phyloP scores from a whole-genome alignment of 2,888 invertebrate genomes.

The Apodemia hepburni region DNA sequence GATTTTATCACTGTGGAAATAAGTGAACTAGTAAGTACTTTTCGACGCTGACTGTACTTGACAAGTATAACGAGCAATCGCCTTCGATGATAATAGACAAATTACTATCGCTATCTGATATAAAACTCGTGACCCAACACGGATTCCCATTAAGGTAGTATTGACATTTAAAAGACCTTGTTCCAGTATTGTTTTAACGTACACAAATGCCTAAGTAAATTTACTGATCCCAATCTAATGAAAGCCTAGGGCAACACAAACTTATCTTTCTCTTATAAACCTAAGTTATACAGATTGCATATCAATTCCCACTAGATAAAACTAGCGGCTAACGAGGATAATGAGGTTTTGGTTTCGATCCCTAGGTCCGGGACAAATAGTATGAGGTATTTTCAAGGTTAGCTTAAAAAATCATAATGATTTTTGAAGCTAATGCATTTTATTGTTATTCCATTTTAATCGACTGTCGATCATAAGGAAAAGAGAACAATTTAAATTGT shows the following conservation, averaged over 20 bases:
- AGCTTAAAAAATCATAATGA: too few species aligned
- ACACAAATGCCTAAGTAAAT: slow-evolving; percentile 22
- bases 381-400: too few species aligned
- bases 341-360: too few species aligned
- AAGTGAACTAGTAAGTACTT: background rate
- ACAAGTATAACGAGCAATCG: slow-evolving; percentile 50
- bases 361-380: too few species aligned
- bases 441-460: too few species aligned
- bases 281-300: too few species aligned
- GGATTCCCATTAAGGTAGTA: slow-evolving; percentile 55
- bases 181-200: slow-evolving; percentile 45
- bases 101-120: slow-evolving; percentile 64
- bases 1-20: too few species aligned
- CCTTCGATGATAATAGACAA: slow-evolving; percentile 60
- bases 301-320: too few species aligned
- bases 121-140: slow-evolving; percentile 61
- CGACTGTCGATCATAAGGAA: too few species aligned
- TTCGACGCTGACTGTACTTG: slow-evolving; percentile 29
- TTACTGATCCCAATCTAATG: slow-evolving; percentile 20
- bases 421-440: too few species aligned
- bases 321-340: too few species aligned
- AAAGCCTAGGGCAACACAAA: slow-evolving; percentile 1
- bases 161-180: slow-evolving; percentile 64
- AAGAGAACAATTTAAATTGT: too few species aligned
- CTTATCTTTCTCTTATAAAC: background rate